Conservation (phyloP, 2,113 vertebrate species). For the Sinocyclocheilus grahami region DNA sequence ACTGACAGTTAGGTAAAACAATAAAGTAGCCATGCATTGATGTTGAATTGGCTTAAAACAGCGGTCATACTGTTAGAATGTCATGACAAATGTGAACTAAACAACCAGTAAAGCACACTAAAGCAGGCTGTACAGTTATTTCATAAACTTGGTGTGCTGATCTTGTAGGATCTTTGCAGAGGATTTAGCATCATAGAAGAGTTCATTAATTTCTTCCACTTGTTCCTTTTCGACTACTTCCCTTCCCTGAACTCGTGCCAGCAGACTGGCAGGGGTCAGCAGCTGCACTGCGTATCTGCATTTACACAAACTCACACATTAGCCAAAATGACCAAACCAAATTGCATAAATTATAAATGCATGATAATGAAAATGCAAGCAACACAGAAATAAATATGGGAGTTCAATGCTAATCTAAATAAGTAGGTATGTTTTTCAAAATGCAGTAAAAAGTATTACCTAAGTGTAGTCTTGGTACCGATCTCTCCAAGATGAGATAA, state of each 20-base stretch:
- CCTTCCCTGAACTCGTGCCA: constrained; percentile 95
- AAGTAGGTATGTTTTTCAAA: background rate
- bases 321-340: background rate
- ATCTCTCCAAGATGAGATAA: constrained; percentile 93
- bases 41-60: background rate
- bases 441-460: constrained; percentile 71
- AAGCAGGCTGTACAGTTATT: constrained; percentile 69
- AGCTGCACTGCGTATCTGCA: constrained; percentile 93
- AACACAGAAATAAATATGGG: background rate
- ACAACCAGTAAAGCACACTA: background rate
- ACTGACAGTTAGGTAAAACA: background rate
- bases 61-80: background rate
- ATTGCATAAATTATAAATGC: background rate
- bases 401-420: background rate
- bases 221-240: constrained; percentile 94
- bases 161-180: constrained; percentile 97
- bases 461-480: constrained; percentile 94
- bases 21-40: background rate
- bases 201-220: constrained; percentile 96
- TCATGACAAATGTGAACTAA: background rate
- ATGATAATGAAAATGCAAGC: background rate
- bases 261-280: constrained; percentile 90
- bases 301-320: constrained; percentile 19
- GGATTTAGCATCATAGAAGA: constrained; percentile 98
- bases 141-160: constrained; percentile 98